Evolutionary conservation across 2,888 invertebrate genomes (phyloP), one percentile per base, ranked within the genome.

Genomic region (Alitta virens): DNA sequence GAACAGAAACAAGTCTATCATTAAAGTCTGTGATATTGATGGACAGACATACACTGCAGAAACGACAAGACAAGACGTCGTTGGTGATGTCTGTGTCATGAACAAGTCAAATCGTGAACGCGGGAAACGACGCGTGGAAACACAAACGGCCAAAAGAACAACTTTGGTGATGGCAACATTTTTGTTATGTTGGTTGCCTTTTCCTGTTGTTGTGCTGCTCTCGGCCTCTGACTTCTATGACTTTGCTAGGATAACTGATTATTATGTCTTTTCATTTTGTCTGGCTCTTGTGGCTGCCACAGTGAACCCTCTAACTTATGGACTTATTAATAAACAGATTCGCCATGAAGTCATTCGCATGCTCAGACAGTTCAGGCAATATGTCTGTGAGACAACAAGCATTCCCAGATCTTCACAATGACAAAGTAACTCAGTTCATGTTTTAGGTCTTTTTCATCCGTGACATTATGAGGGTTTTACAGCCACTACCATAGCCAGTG

Each of bases 51-150:
- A 70, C 23, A 62, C 65, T 46, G 56, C 63, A 14, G n/a, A 58
- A 24, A 54, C 59, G 1, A 23, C 12, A 18, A 26, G 54, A 0
- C 43, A 60, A 0, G 56, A 66, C 1, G 68, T 74, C 12, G 70
- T 70, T 1, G 76, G 76, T 0, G 70, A 69, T 2, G 73, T 76
- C 25, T 76, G 76, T 63, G 70, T 75, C 0, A 71, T 75, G 72
- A 74, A 71, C 58, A 65, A 63, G 5, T 63, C 69, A 24, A 75
- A 74, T 62, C 70, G 63, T 52, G 66, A 71, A 27, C 68, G 67
- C n/a, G 76, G 76, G 0, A 66, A 69, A 54, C 63, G 76, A 12
- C 65, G 67, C 52, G 72, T 76, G 21, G 76, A 76, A 64, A 68
- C 70, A 50, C 65, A 70, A 33, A 73, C 75, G 0, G 75, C 76